Base-by-base conservation (phyloP, 2,888 invertebrate species). In the Agapetus fuscipes region DNA sequence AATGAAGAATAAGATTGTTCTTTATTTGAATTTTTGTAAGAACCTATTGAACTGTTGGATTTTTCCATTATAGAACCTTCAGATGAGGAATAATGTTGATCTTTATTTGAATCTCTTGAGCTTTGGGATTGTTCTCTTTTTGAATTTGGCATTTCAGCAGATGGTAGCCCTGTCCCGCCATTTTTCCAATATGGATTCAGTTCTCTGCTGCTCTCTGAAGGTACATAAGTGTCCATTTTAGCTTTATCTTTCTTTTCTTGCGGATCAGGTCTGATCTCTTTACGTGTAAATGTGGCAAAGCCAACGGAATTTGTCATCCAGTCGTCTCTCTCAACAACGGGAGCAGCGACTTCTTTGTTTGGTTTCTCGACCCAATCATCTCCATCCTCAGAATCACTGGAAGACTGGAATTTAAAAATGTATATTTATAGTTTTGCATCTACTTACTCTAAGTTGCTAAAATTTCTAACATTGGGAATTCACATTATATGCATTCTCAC, bases 181-280 rank as follows among this genome's bases (percentile, higher is more conserved):
- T 82, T 71, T 66, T 83, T 90, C 91, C 93, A 94, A 55, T 88
- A 86, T 0, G 90, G 93, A 70, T 95, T 95, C 37, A 94, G 64
- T 63, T 95, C 94, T 53, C 80, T 68, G 2, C 61, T 62, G 57
- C 81, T 82, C 46, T 78, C 79, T 1, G 80, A 76, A 11, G 85
- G 84, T 57, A 79, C 73, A 51, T 81, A 80, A 27, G 72, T 65
- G 53, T 76, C 71, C 38, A 71, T 67, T 48, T 73, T 62, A 46
- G 64, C 64, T 50, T 72, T 71, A 41, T 67, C 59, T 49, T 66
- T 66, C 39, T 71, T 64, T 33, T 72, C 65, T 48, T 70, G 64
- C 33, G 63, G 57, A 13, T 56, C 53, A 13, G 67, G 62, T 49
- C 63, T 68, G 5, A 65, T 56, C 30, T 69, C 67, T 3, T 66